These are phyloP conservation scores for Phengaris arion DNA, from an alignment of 2,888 invertebrate genomes.

Conservation along the genomic window DNA sequence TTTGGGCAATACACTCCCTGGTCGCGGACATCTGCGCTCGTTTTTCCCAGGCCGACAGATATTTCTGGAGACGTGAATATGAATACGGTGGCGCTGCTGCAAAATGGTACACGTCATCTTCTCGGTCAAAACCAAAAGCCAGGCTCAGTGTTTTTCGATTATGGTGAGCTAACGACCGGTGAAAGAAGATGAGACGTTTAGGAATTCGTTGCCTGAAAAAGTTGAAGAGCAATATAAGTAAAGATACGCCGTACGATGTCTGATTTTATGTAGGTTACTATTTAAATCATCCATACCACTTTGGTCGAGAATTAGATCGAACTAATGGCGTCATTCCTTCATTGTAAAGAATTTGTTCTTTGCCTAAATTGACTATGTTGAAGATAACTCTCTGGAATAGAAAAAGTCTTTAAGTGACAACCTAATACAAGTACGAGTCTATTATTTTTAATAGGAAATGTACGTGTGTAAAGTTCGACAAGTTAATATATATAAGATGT, in stretches of 20 bases:
- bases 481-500: no score
- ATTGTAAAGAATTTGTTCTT: slow-evolving; percentile 92
- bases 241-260: not conserved
- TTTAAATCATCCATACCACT: slow-evolving; percentile 84
- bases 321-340: slow-evolving; percentile 96
- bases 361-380: slow-evolving; percentile 97
- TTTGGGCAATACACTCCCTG: slow-evolving; percentile 84
- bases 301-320: slow-evolving; percentile 92
- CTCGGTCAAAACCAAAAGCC: slow-evolving; percentile 95
- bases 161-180: slow-evolving; percentile 92
- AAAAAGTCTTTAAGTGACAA: not conserved
- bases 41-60: slow-evolving; percentile 84
- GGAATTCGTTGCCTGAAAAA: slow-evolving; percentile 85
- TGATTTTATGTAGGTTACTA: no score
- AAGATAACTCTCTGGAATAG: slow-evolving; percentile 91
- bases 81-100: slow-evolving; percentile 96
- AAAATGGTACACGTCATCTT: slow-evolving; percentile 97
- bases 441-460: no score
- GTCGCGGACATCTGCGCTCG: slow-evolving; percentile 83
- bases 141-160: slow-evolving; percentile 96
- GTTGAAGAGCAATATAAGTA: not conserved
- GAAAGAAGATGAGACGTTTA: slow-evolving; percentile 92
- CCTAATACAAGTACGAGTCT: no score
- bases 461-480: no score
- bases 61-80: slow-evolving; percentile 93